Conservation (phyloP, 2,888 invertebrate genomes). For the Mystacides longicornis region DNA sequence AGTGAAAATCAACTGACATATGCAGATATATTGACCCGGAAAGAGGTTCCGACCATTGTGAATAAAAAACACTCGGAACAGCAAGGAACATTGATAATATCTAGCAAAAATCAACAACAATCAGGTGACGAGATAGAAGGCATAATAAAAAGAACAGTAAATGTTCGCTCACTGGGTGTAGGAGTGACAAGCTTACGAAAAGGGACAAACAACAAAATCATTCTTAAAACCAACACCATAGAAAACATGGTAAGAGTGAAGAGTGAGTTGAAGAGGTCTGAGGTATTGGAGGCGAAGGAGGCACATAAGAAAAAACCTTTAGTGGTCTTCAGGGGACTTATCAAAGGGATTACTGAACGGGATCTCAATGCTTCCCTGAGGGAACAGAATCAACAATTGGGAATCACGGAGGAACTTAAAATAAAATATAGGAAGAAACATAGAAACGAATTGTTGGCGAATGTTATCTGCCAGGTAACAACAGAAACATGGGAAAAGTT, state of each 20-base stretch:
- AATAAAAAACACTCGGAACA: not conserved
- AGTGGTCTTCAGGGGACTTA: conserved; percentile 2
- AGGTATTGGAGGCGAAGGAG: not conserved
- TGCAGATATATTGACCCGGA: not conserved
- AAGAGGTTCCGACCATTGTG: not conserved
- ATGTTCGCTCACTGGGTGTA: conserved; percentile 1
- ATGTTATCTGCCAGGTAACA: conserved; percentile 2
- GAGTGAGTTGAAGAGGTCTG: not conserved
- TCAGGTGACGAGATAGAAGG: conserved; percentile 6
- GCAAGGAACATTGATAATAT: not conserved
- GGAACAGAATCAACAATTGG: not conserved
- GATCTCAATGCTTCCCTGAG: not conserved
- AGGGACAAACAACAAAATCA: not conserved
- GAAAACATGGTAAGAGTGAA: not conserved
- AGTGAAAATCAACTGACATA: not conserved
- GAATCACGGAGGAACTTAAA: not conserved
- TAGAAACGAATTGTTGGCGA: not conserved
- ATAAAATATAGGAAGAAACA: not conserved
- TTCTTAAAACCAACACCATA: not conserved
- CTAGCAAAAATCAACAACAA: not conserved
- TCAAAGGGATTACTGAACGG: conserved; percentile 6
- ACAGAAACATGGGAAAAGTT: not conserved
- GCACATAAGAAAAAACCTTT: not conserved
- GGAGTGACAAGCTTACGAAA: not conserved
- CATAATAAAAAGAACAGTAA: not conserved